Evolutionary conservation across 2,113 vertebrate genomes (phyloP).

Genomic region (Semnopithecus entellus): DNA sequence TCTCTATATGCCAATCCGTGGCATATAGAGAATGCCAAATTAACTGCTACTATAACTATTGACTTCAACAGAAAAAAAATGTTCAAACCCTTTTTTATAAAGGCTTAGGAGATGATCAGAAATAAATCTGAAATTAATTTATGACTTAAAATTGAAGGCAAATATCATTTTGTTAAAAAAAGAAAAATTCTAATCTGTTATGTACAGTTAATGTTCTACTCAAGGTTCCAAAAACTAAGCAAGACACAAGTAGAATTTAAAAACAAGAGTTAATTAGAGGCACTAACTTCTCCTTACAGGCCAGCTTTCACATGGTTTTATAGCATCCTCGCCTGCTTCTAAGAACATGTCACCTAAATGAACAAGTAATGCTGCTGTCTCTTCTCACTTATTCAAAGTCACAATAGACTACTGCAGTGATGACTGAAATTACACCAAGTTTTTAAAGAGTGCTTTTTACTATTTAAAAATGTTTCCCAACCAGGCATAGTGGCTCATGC

Average conservation of each 20-base stretch:
- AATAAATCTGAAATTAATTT: conserved; percentile 20
- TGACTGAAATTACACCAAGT: background rate
- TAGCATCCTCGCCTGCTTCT: background rate
- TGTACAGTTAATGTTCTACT: background rate
- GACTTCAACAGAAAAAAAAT: conserved; percentile 10
- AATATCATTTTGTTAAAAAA: background rate
- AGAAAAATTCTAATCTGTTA: background rate
- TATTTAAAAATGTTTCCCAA: background rate
- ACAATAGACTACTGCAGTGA: background rate
- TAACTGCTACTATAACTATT: background rate
- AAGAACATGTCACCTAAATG: background rate
- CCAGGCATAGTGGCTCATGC: no score
- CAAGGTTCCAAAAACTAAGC: background rate
- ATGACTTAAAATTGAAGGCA: background rate
- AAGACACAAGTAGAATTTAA: background rate
- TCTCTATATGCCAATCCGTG: no score
- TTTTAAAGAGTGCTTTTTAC: background rate
- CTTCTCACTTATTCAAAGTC: background rate
- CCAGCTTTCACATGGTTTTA: background rate
- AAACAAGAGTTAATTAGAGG: background rate
- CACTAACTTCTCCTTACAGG: background rate
- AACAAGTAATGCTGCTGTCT: background rate
- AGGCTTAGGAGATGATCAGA: background rate
- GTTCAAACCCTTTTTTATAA: background rate
- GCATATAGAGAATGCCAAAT: no score